Base-by-base conservation (phyloP, 2,797 vertebrate species). In the Dermochelys coriacea region DNA sequence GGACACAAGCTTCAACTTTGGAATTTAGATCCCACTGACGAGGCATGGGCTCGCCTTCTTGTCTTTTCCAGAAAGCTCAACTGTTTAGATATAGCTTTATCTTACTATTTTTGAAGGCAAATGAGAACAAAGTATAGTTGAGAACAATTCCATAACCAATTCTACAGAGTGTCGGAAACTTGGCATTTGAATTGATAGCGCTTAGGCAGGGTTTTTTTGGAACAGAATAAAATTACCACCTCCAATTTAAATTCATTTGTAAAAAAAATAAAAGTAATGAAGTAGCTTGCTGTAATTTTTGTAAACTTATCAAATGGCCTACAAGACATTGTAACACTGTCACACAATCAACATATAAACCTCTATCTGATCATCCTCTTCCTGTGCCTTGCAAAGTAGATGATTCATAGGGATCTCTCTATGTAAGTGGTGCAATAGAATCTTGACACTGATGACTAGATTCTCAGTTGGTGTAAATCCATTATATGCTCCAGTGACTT, bases 21-120 rank as follows among this genome's bases (percentile, higher is more conserved):
- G 91, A 95, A 89, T 95, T 96, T 78, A 82, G 75, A 61, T 96
- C 64, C 74, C 75, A 83, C 88, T 94, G 75, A 34, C 85, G 83
- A 80, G 84, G 74, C 85, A 80, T 6, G 50, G 50, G 19, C 54
- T 95, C 0, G 0, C 31, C 50, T 86, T 81, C 52, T 83, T 80
- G 51, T 93, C 84, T 86, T 23, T 82, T 84, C 75, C 78, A 95
- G 84, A 89, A 94, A 92, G n/a, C 31, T 78, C 55, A 45, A 75
- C 77, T 71, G 19, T 59, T 89, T 82, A 93, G 11, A 14, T 79
- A 49, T 83, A 80, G 80, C 87, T 80, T 84, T 74, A 10, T 11
- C 25, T 61, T 86, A 82, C 51, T 93, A 0, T 88, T 87, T 95
- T 14, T 85, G 80, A 80, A 94, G 54, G 6, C 6, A 49, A 87